These are phyloP conservation scores for Anarsia innoxiella DNA, from an alignment of 2,888 invertebrate species.

Conservation along the genomic window DNA sequence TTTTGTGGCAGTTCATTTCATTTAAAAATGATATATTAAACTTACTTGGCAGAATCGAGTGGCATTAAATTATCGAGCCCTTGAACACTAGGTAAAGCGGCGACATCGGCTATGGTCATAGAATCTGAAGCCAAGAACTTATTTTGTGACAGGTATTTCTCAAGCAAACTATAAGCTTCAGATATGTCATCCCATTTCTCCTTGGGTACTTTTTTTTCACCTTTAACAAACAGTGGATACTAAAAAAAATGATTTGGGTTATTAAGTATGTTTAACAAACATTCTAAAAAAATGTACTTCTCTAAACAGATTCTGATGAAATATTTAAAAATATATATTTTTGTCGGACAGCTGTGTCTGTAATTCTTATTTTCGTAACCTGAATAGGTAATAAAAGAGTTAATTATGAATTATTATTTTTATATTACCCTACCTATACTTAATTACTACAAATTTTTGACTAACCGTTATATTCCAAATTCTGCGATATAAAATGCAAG, in stretches of 20 bases:
- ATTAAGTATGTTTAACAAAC: background rate
- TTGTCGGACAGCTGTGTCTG: too few species aligned
- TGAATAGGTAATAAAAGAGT: too few species aligned
- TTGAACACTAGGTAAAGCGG: slow-evolving; percentile 43
- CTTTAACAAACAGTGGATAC: slow-evolving; percentile 25
- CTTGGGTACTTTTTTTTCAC: slow-evolving; percentile 31
- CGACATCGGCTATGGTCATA: slow-evolving; percentile 66
- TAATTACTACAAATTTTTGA: too few species aligned
- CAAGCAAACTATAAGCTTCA: slow-evolving; percentile 49
- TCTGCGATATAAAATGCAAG: slow-evolving; percentile 56
- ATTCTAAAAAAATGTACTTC: background rate
- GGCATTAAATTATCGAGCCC: slow-evolving; percentile 34
- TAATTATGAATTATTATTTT: too few species aligned
- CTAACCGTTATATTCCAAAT: slow-evolving; percentile 44
- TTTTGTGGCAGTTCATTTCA: too few species aligned
- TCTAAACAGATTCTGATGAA: background rate
- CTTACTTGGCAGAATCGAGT: slow-evolving; percentile 33
- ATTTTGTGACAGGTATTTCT: slow-evolving; percentile 46
- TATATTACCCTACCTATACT: too few species aligned
- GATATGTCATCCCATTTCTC: slow-evolving; percentile 34
- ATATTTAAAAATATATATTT: slow-evolving; percentile 45
- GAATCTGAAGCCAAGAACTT: slow-evolving; percentile 58
- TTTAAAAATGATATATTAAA: too few species aligned
- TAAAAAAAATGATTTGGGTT: too few species aligned
- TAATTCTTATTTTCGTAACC: too few species aligned